phyloP scores from a whole-genome alignment of 2,888 invertebrate species.

The Hirudinaria manillensis region DNA sequence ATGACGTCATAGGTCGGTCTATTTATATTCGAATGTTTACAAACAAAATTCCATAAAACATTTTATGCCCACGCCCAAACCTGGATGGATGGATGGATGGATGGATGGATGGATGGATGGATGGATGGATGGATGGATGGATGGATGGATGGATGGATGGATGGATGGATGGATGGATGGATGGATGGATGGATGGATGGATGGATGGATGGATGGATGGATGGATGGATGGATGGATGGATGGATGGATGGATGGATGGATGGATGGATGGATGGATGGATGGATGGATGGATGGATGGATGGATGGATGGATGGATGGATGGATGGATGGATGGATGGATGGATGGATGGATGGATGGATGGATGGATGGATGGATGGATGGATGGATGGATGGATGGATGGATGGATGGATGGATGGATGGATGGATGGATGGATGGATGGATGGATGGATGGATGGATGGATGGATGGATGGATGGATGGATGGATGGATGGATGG shows the following conservation, averaged over 20 bases:
- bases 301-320: constrained; percentile 16
- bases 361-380: constrained; percentile 10
- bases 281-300: constrained; percentile 18
- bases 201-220: constrained; percentile 17
- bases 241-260: constrained; percentile 19
- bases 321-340: constrained; percentile 11
- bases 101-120: neutral
- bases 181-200: no score
- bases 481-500: constrained; percentile 11
- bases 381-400: constrained; percentile 14
- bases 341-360: constrained; percentile 18
- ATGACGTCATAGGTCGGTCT: no score
- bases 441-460: constrained; percentile 5
- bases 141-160: neutral
- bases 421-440: constrained; percentile 17
- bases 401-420: constrained; percentile 16
- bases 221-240: constrained; percentile 5
- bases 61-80: no score
- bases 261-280: constrained; percentile 11
- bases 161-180: neutral
- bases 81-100: no score
- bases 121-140: neutral
- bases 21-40: no score
- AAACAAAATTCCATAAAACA: no score
- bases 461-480: constrained; percentile 19